phyloP scores from a whole-genome alignment of 2,113 vertebrate species.

The Burhinus oedicnemus region DNA sequence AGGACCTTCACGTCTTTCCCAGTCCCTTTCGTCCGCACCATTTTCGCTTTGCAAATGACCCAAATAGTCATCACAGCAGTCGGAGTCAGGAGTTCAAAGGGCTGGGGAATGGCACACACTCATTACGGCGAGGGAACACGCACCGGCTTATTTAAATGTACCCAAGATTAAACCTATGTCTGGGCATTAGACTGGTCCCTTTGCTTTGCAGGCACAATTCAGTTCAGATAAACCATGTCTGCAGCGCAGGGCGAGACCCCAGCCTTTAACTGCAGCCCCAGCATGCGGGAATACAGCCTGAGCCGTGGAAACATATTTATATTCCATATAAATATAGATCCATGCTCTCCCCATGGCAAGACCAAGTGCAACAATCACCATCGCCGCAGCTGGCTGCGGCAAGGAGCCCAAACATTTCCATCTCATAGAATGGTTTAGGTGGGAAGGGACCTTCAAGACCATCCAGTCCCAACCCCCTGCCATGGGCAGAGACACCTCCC shows the following conservation, averaged over 20 bases:
- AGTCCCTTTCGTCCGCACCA: no score
- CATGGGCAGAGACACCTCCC: no score
- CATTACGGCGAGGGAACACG: rapidly evolving
- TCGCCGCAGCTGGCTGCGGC: neutral
- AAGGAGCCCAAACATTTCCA: neutral
- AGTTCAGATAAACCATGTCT: neutral
- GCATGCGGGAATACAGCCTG: rapidly evolving
- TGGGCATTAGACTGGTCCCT: neutral
- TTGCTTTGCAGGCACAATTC: neutral
- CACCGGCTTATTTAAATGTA: rapidly evolving
- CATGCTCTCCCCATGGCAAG: neutral
- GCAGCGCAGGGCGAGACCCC: neutral
- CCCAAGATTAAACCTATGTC: neutral
- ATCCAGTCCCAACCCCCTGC: no score
- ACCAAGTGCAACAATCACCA: neutral
- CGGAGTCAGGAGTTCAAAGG: neutral
- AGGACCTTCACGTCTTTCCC: neutral
- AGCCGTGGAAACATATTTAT: rapidly evolving
- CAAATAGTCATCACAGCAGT: rapidly evolving
- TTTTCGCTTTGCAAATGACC: neutral
- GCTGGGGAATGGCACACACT: neutral
- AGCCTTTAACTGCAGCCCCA: no score
- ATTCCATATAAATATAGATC: neutral
- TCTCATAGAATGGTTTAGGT: no score
- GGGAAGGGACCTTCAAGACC: no score